phyloP scores from a whole-genome alignment of 2,797 vertebrate genomes.

The Acropternis orthonyx region DNA sequence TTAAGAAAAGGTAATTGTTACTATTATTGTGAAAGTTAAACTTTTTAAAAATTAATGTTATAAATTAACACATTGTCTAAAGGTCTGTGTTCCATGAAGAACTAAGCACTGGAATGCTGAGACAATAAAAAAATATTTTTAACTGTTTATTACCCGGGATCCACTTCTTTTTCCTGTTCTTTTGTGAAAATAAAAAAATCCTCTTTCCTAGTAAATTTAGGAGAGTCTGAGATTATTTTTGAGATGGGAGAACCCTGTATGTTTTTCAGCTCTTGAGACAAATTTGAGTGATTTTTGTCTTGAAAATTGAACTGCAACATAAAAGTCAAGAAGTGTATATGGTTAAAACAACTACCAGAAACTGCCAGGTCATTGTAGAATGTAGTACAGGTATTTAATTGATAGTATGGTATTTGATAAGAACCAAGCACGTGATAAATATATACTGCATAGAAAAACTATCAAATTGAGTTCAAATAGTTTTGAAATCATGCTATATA shows the following conservation, averaged over 20 bases:
- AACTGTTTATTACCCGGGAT: slow-evolving; percentile 68
- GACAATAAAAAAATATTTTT: neutral
- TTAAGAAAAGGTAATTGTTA: neutral
- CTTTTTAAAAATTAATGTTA: neutral
- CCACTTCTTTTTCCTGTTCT: slow-evolving; percentile 50
- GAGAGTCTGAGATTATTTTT: slow-evolving; percentile 40
- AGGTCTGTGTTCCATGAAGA: neutral
- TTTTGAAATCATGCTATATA: neutral
- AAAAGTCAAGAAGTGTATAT: neutral
- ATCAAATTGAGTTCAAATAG: neutral
- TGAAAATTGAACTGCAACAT: slow-evolving; percentile 59
- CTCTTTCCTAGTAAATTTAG: slow-evolving; percentile 49
- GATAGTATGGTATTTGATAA: neutral
- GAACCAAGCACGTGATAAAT: neutral
- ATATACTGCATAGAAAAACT: neutral
- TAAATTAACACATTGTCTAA: neutral
- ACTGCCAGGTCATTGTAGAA: neutral
- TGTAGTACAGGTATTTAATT: neutral
- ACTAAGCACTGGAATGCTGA: neutral
- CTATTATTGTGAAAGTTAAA: neutral
- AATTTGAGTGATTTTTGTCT: slow-evolving; percentile 17
- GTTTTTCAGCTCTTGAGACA: slow-evolving; percentile 46
- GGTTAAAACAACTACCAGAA: neutral
- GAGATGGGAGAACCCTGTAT: slow-evolving; percentile 21
- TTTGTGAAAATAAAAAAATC: slow-evolving; percentile 79